Conservation (phyloP, 2,888 invertebrate species). For the Brachypalpus laphriformis region DNA sequence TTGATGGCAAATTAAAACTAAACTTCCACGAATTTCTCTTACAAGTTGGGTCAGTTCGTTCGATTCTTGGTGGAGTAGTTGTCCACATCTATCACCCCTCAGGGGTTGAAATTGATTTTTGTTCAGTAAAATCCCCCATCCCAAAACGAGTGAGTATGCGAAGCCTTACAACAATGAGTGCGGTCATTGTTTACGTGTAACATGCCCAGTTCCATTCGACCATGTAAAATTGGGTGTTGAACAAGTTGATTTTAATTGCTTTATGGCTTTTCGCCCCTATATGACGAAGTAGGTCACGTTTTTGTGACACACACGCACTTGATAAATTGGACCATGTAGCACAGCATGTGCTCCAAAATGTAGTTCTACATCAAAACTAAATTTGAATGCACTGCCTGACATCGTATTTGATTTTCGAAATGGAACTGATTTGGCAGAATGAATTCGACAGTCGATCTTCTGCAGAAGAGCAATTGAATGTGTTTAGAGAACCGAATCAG, state of each 20-base stretch:
- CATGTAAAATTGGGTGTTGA: constrained; percentile 16
- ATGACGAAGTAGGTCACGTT: constrained; percentile 29
- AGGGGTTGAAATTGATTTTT: constrained; percentile 37
- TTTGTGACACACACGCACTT: constrained; percentile 34
- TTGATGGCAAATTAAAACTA: constrained; percentile 25
- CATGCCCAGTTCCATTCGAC: constrained; percentile 3
- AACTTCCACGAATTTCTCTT: background rate
- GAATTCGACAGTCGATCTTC: background rate
- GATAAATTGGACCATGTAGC: constrained; percentile 6
- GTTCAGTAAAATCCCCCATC: background rate
- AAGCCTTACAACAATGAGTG: constrained; percentile 32
- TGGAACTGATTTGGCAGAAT: constrained; percentile 3
- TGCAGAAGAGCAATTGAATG: background rate
- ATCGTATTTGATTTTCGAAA: constrained; percentile 21
- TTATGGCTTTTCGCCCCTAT: background rate
- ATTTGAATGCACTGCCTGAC: background rate
- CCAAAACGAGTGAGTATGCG: background rate
- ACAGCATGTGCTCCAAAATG: background rate
- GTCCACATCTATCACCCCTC: background rate
- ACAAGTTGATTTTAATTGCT: constrained; percentile 45
- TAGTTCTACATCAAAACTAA: background rate
- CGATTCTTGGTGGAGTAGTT: background rate
- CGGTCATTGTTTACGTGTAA: constrained; percentile 13
- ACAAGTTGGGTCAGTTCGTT: background rate
- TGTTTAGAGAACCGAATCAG: background rate